Evolutionary conservation across 2,113 vertebrate genomes (phyloP).

Genomic region (Microtus montanus): DNA sequence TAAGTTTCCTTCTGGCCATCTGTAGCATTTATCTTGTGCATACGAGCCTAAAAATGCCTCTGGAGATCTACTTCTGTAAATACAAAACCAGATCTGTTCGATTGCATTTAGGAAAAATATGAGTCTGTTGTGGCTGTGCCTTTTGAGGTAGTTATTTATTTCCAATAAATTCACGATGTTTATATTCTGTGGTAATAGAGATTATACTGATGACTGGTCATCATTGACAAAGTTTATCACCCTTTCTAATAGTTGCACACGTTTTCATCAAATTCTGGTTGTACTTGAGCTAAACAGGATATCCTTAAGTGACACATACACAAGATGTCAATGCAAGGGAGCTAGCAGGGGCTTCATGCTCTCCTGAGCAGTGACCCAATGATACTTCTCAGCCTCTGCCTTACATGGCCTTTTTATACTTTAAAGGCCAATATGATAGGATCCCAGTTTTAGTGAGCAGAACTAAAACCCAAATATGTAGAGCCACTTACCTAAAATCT

Average conservation of each 20-base stretch:
- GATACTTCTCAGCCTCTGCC: too few species aligned
- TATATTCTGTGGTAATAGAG: not conserved
- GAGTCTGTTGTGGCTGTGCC: not conserved
- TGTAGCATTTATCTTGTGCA: slow-evolving; percentile 13
- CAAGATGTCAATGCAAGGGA: accelerated
- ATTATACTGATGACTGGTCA: not conserved
- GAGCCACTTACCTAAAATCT: not conserved
- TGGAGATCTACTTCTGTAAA: slow-evolving; percentile 38
- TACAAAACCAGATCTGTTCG: not conserved
- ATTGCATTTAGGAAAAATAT: slow-evolving; percentile 43
- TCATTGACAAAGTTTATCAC: not conserved
- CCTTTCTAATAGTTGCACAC: not conserved
- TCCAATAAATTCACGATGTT: slow-evolving; percentile 10
- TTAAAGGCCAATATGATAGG: not conserved
- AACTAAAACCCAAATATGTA: not conserved
- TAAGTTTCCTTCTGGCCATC: slow-evolving; percentile 25
- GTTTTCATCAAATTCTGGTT: not conserved
- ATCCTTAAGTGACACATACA: too few species aligned
- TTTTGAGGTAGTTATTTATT: not conserved
- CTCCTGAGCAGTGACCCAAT: not conserved
- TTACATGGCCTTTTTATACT: not conserved
- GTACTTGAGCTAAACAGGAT: not conserved
- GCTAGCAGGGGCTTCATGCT: accelerated
- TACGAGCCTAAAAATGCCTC: not conserved
- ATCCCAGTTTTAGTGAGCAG: not conserved